Conservation (phyloP, 1,140 invertebrate genomes). For the Zaprionus ghesquierei region DNA sequence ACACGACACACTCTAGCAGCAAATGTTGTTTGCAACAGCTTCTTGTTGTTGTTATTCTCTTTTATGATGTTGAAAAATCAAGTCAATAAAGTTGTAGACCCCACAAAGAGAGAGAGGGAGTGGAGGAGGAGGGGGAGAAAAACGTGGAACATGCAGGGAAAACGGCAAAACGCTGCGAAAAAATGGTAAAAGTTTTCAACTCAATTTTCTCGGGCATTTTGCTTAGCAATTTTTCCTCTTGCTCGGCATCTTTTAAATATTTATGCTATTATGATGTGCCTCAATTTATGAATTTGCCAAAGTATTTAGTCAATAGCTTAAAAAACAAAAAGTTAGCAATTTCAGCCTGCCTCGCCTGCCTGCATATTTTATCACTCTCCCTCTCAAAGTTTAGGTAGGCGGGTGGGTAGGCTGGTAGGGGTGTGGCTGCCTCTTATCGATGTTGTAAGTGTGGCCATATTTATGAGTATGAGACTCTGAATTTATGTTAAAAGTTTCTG, state of each 20-base stretch:
- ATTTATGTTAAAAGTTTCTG: slow-evolving; percentile 72
- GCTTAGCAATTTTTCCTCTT: slow-evolving; percentile 43
- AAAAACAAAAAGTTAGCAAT: slow-evolving; percentile 35
- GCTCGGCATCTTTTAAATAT: slow-evolving; percentile 63
- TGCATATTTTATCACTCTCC: slow-evolving; percentile 65
- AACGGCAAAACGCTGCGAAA: background rate
- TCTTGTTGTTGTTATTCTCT: background rate
- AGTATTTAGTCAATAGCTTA: slow-evolving; percentile 80
- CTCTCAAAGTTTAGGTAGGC: slow-evolving; percentile 11
- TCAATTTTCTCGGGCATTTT: slow-evolving; percentile 62
- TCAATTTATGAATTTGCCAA: slow-evolving; percentile 79
- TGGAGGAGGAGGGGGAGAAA: background rate
- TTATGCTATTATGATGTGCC: slow-evolving; percentile 66
- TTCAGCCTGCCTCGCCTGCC: background rate
- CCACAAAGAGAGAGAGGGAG: slow-evolving; percentile 4
- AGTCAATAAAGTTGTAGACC: slow-evolving; percentile 60
- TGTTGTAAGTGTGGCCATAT: slow-evolving; percentile 50
- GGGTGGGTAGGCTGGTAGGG: too few species aligned
- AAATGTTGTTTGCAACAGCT: background rate
- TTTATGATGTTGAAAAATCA: slow-evolving; percentile 66
- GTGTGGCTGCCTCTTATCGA: slow-evolving; percentile 61
- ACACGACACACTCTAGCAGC: background rate
- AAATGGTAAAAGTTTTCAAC: slow-evolving; percentile 61
- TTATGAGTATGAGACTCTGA: slow-evolving; percentile 55
- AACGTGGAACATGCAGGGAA: background rate